phyloP scores from a whole-genome alignment of 2,888 invertebrate genomes.

The Drosophila greeni region DNA sequence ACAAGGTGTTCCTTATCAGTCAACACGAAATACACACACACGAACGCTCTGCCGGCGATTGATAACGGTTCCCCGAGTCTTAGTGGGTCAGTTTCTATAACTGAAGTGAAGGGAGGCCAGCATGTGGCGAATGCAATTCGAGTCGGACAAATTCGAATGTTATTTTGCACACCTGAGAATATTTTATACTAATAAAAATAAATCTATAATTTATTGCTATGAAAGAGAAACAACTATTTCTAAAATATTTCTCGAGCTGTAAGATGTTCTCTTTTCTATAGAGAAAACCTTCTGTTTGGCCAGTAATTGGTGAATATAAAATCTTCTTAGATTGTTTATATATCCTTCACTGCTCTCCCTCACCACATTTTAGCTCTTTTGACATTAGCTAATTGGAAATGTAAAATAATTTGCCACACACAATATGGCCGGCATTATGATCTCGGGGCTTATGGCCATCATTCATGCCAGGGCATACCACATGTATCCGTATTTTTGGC shows the following conservation, averaged over 20 bases:
- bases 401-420: constrained; percentile 22
- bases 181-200: neutral
- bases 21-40: neutral
- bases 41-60: constrained; percentile 7
- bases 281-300: neutral
- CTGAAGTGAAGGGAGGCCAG: neutral
- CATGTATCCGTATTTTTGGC: constrained; percentile 17
- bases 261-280: neutral
- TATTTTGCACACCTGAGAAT: neutral
- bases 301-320: neutral
- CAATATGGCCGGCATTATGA: constrained; percentile 11
- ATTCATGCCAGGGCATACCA: neutral
- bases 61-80: constrained; percentile 19
- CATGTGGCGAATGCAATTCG: constrained; percentile 36
- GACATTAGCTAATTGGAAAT: constrained; percentile 38
- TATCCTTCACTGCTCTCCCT: neutral
- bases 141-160: neutral
- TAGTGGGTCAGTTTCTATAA: constrained; percentile 24
- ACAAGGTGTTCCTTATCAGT: constrained; percentile 34
- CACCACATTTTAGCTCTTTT: neutral
- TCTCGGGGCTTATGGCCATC: constrained; percentile 8
- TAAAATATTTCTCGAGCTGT: neutral
- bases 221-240: neutral
- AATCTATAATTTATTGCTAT: neutral
- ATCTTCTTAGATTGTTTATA: neutral